phyloP scores from a whole-genome alignment of 2,888 invertebrate species.

The Chloroclysta siterata region DNA sequence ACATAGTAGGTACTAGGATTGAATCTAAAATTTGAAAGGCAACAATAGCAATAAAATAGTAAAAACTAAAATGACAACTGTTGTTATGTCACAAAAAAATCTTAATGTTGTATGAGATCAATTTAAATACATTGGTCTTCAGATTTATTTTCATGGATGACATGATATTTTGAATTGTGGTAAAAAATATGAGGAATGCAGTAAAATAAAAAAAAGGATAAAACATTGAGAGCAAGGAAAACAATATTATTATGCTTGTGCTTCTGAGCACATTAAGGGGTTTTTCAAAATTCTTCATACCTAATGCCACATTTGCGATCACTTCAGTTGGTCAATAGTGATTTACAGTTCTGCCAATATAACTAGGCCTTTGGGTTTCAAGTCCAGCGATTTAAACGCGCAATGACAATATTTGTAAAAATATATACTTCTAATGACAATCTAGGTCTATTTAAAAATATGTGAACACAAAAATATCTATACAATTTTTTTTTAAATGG shows the following conservation, averaged over 20 bases:
- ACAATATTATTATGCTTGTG: background rate
- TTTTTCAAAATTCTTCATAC: background rate
- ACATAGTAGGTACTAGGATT: background rate
- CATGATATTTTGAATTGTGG: background rate
- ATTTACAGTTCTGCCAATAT: slow-evolving; percentile 2
- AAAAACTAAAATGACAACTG: too few relatives aligned
- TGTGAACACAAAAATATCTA: slow-evolving; percentile 18
- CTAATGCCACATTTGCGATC: background rate
- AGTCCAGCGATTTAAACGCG: background rate
- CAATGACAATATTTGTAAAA: slow-evolving; percentile 1
- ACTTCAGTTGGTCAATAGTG: slow-evolving; percentile 7
- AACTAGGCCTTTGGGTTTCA: slow-evolving; percentile 1
- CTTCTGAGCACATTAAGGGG: background rate
- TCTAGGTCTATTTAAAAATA: background rate
- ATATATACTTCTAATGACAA: background rate
- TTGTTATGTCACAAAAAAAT: background rate
- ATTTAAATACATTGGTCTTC: slow-evolving; percentile 44
- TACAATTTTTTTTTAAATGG: slow-evolving; percentile 8
- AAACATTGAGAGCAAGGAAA: background rate
- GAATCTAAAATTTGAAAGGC: slow-evolving; percentile 7
- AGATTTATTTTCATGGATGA: slow-evolving; percentile 14
- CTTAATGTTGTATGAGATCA: slow-evolving; percentile 57
- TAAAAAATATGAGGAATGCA: background rate
- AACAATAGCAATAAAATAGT: slow-evolving; percentile 12
- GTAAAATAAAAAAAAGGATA: background rate